Evolutionary conservation across 2,888 invertebrate species (phyloP), one percentile per base, ranked within the genome.

Genomic region (Tipula confusa): DNA sequence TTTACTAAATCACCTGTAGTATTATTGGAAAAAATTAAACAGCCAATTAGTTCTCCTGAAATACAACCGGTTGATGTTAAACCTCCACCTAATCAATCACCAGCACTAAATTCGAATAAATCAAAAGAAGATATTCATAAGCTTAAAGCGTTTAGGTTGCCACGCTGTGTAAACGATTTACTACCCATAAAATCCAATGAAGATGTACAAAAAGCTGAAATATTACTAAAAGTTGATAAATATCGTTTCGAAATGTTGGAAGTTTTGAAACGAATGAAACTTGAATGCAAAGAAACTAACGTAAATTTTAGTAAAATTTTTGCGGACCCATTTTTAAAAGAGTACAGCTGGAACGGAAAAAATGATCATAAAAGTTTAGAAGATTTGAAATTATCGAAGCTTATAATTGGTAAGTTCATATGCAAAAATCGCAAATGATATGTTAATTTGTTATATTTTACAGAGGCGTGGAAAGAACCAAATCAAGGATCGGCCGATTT

Each of bases 391-490:
- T 15, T 80, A 29, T 80, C 80, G 6, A 80, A 80, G n/a, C 31
- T 80, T 4, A 15, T 80, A 31, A 80, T 80, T 15, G 80, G 80
- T 80, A 80, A 29, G 15, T 13, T 15, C 7, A 43, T 15, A 5
- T 15, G n/a, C 6, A n/a, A n/a, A n/a, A n/a, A n/a, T n/a, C n/a
- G n/a, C 2, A 33, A 6, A 33, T 33, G 11, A 33, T 33, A 33
- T n/a, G n/a, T n/a, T n/a, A n/a, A 9, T 33, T 33, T 33, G 6
- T 33, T 3, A 33, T n/a, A 24, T 24, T 64, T 64, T 6, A 64
- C 31, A 80, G 80, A 80, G n/a, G 80, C 80, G 9, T 80, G 80
- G 80, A 80, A 80, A 31, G 31, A 31, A 15, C 80, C 80, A 80
- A 29, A n/a, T 15, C 80, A 80, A 80, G 1, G n/a, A 2, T 29